Conservation (phyloP, 2,888 invertebrate genomes). For the Ectemnius continuus region DNA sequence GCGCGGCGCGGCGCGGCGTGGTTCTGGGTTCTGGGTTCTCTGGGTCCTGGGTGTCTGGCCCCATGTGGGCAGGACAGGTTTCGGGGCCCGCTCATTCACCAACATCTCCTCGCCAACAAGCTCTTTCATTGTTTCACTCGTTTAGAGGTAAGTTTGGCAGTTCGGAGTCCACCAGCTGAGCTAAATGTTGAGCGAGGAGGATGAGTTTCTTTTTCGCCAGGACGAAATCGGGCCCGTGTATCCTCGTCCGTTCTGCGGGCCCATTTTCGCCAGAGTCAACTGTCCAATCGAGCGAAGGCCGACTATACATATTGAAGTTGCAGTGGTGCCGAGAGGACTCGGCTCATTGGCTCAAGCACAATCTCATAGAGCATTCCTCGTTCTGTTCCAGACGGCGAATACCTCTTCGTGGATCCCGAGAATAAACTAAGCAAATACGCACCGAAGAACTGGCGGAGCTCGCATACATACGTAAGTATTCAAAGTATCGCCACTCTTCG, state of each 20-base stretch:
- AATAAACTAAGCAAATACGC: conserved; percentile 98
- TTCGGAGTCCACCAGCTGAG: conserved; percentile 58
- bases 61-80: conserved; percentile 71
- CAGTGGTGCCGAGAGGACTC: conserved; percentile 7
- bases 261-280: conserved; percentile 35
- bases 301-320: not conserved
- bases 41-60: conserved; percentile 54
- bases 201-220: conserved; percentile 56
- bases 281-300: conserved; percentile 26
- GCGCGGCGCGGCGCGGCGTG: too few relatives aligned
- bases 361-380: not conserved
- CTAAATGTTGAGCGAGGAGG: conserved; percentile 68
- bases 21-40: conserved; percentile 54
- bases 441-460: conserved; percentile 97
- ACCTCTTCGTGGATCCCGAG: conserved; percentile 95
- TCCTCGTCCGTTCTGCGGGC: conserved; percentile 41
- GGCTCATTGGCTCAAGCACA: too few relatives aligned
- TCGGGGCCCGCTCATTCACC: conserved; percentile 69
- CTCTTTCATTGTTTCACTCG: conserved; percentile 73
- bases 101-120: conserved; percentile 60
- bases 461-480: conserved; percentile 91
- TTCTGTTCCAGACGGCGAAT: conserved; percentile 92
- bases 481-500: not conserved
- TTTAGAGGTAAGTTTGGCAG: conserved; percentile 65
- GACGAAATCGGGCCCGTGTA: conserved; percentile 64